phyloP scores from a whole-genome alignment of 2,797 vertebrate species.

The Neosilurus mollespiculum region DNA sequence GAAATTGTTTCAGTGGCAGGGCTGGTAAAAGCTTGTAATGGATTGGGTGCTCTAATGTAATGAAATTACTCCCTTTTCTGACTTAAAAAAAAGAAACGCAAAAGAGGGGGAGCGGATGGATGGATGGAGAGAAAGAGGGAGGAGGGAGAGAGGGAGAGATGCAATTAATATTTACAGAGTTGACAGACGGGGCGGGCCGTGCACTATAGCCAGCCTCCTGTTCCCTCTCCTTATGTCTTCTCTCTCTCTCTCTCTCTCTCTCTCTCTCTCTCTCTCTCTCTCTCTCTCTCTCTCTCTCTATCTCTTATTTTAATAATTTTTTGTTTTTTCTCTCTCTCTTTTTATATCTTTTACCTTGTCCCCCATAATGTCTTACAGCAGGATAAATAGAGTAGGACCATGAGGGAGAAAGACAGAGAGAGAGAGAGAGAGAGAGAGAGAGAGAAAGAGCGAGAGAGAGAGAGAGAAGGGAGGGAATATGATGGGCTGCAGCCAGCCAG shows the following conservation, averaged over 20 bases:
- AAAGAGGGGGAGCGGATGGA: constrained; percentile 59
- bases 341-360: constrained; percentile 31
- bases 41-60: constrained; percentile 99
- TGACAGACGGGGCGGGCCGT: constrained; percentile 88
- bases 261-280: constrained; percentile 12
- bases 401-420: constrained; percentile 9
- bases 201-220: constrained; percentile 69
- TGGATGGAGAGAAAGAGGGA: constrained; percentile 36
- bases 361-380: constrained; percentile 17
- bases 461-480: constrained; percentile 61
- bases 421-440: constrained; percentile 25
- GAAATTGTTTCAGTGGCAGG: constrained; percentile 99
- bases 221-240: constrained; percentile 46
- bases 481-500: constrained; percentile 74
- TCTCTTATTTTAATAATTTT: constrained; percentile 33
- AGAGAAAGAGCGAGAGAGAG: neutral
- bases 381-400: constrained; percentile 19
- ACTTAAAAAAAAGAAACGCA: constrained; percentile 74
- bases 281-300: constrained; percentile 28
- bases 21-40: constrained; percentile 99
- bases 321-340: neutral
- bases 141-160: constrained; percentile 69
- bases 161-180: constrained; percentile 99
- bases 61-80: constrained; percentile 99
- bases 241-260: constrained; percentile 55